phyloP scores from a whole-genome alignment of 2,888 invertebrate genomes.

The Sympetrum striolatum region DNA sequence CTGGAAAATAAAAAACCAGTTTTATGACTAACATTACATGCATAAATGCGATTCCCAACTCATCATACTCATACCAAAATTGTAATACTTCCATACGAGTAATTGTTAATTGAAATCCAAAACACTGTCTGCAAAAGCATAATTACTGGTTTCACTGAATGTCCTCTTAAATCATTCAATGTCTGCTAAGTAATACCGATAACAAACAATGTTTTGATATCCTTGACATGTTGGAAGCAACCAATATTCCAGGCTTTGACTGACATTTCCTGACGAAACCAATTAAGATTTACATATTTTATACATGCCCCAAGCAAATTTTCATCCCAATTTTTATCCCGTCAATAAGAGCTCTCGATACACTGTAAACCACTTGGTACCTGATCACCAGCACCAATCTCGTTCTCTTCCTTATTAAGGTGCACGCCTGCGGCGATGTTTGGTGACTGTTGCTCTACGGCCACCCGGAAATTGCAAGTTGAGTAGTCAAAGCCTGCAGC shows the following conservation, averaged over 20 bases:
- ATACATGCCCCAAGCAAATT: slow-evolving; percentile 33
- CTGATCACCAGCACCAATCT: slow-evolving; percentile 98
- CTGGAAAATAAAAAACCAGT: slow-evolving; percentile 29
- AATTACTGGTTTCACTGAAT: not conserved
- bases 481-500: slow-evolving; percentile 96
- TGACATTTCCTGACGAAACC: slow-evolving; percentile 17
- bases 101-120: not conserved
- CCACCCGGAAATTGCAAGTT: slow-evolving; percentile 98
- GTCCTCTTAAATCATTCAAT: not conserved
- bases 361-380: slow-evolving; percentile 62
- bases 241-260: slow-evolving; percentile 26
- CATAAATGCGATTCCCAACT: not conserved
- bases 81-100: not conserved
- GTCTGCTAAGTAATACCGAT: not conserved
- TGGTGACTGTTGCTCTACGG: slow-evolving; percentile 95
- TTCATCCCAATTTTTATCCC: slow-evolving; percentile 5
- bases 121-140: not conserved
- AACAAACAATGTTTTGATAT: not conserved
- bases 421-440: slow-evolving; percentile 97
- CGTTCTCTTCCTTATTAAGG: slow-evolving; percentile 81
- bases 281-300: not conserved
- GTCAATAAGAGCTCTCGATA: slow-evolving; percentile 25
- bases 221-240: slow-evolving; percentile 2
- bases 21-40: slow-evolving; percentile 1
- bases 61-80: not conserved